Percentiles rank a stretch among this genome's conserved stretches.
Conservation (phyloP, 2,888 invertebrate species). For the Apoda limacodes region DNA sequence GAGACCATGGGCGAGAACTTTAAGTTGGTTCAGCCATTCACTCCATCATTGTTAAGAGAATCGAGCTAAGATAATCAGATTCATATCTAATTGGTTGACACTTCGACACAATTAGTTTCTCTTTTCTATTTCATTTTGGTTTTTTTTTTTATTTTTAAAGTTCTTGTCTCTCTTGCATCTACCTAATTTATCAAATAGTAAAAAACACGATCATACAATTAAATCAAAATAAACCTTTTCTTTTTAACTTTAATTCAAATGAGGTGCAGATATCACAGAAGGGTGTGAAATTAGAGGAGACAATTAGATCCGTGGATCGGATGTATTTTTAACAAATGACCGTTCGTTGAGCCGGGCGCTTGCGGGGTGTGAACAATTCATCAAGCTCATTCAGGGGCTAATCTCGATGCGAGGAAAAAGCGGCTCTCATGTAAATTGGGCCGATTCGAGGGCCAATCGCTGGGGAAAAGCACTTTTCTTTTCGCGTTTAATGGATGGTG, state of each 20-base stretch:
- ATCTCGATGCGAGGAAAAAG: constrained; percentile 69
- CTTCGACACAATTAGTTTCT: constrained; percentile 17
- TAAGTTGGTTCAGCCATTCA: constrained; percentile 12
- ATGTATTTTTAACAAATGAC: constrained; percentile 71
- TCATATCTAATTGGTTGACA: constrained; percentile 24
- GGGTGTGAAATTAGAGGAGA: constrained; percentile 69
- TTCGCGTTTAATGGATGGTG: constrained; percentile 70
- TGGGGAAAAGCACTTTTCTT: constrained; percentile 68
- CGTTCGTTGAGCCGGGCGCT: constrained; percentile 37
- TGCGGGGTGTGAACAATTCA: constrained; percentile 60
- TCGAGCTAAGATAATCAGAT: constrained; percentile 16
- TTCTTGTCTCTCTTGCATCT: constrained; percentile 11
- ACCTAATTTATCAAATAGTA: constrained; percentile 9
- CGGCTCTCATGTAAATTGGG: constrained; percentile 70
- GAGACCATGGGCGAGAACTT: too few species aligned
- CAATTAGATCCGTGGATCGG: constrained; percentile 68
- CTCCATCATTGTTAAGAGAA: constrained; percentile 24
- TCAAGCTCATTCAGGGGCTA: constrained; percentile 69
- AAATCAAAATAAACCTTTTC: constrained; percentile 33
- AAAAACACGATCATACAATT: constrained; percentile 15
- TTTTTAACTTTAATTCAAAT: constrained; percentile 51
- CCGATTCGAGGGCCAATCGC: constrained; percentile 66
- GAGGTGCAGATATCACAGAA: constrained; percentile 53
- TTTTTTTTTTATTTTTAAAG: constrained; percentile 14
- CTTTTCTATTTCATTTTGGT: constrained; percentile 11